Base-by-base conservation (phyloP, 2,113 vertebrate genomes). In the Lota lota region DNA sequence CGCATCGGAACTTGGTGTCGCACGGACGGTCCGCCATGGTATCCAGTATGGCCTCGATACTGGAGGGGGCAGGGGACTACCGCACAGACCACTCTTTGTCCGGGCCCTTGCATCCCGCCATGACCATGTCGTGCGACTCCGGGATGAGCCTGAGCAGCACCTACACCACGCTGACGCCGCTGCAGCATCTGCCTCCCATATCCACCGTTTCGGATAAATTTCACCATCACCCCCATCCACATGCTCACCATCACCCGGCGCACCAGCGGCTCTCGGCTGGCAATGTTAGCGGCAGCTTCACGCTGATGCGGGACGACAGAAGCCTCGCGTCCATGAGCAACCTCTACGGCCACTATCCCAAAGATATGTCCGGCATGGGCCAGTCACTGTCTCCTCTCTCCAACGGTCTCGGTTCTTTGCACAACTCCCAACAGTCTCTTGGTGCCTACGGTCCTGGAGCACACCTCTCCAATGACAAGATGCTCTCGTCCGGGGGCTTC, bases 51-150 rank as follows among this genome's bases (percentile, higher is more conserved):
- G 93, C 94, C 73, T 95, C 95, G 65, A 94, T 96, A 79, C 91
- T 97, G 84, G 95, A 97, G 70, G 93, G 94, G 66, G 91, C 91
- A 1, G 94, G 95, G 56, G 97, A 99, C 60, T 99, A 98, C 89
- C 95, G 96, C 76, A 82, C 93, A 57, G 96, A 98, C 73, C 95
- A 95, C 88, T 87, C 90, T 66, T 83, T 97, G 88, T 93, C 93
- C 17, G 94, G 91, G 11, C 94, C 95, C 62, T 86, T 97, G 88
- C 96, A 98, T 85, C 94, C 96, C 2, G 96, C 95, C 24, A 98
- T 98, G 95, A 95, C 94, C 90, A 96, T 98, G 95, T 94, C 96
- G 66, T 98, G 97, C 89, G 96, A 98, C 80, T 95, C 95, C 65
- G 94, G 93, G 28, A 94, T 96, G 94, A 95, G 94, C 85, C 85